phyloP scores from a whole-genome alignment of 2,888 invertebrate species.

The Noctua janthe region DNA sequence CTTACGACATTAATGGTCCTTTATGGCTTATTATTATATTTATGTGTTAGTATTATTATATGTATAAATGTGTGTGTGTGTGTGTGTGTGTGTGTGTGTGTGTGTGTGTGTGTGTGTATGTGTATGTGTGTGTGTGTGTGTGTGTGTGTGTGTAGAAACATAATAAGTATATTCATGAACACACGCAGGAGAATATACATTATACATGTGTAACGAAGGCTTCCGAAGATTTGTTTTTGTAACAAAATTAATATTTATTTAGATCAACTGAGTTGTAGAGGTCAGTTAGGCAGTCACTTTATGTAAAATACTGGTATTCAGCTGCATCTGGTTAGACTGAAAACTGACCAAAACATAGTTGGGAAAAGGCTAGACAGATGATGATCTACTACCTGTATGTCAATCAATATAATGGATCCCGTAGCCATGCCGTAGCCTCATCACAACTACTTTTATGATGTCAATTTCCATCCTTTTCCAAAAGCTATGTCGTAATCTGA shows the following conservation, averaged over 20 bases:
- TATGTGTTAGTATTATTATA: neutral
- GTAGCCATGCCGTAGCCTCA: neutral
- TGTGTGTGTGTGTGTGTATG: too few relatives aligned
- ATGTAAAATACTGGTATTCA: too few relatives aligned
- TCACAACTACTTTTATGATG: neutral
- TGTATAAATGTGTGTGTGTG: neutral
- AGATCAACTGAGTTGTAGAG: neutral
- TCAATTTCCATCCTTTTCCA: neutral
- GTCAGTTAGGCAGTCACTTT: too few relatives aligned
- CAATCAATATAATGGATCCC: neutral
- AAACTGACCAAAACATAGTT: too few relatives aligned
- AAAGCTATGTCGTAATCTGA: neutral
- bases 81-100: too few relatives aligned
- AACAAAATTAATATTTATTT: too few relatives aligned
- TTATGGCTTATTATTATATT: neutral
- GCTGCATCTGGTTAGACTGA: too few relatives aligned
- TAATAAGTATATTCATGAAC: neutral
- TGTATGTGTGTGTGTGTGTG: too few relatives aligned
- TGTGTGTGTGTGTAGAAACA: neutral
- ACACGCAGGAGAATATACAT: neutral
- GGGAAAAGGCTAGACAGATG: too few relatives aligned
- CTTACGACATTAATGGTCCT: neutral
- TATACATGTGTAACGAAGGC: neutral
- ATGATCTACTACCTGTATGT: neutral
- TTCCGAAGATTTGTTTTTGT: neutral